phyloP scores from a whole-genome alignment of 1,140 invertebrate genomes.

The Harpegnathos saltator region DNA sequence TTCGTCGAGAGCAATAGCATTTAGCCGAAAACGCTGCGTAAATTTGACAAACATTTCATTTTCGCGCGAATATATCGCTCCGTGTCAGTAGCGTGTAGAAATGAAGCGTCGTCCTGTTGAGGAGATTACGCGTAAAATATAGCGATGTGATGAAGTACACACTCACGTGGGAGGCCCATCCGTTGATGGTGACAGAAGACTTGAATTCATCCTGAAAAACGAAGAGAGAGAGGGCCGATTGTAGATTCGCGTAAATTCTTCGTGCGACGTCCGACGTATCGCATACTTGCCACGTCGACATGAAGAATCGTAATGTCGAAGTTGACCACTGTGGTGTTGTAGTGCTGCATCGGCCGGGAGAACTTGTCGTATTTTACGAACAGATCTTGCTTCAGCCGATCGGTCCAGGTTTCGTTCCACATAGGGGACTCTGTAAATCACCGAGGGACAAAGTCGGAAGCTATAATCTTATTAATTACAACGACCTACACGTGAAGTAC shows the following conservation, averaged over 20 bases:
- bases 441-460: slow-evolving; percentile 19
- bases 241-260: not conserved
- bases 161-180: slow-evolving; percentile 87
- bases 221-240: slow-evolving; percentile 7
- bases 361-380: slow-evolving; percentile 88
- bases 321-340: slow-evolving; percentile 85
- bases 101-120: no score
- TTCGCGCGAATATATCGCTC: no score
- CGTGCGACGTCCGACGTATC: slow-evolving; percentile 9
- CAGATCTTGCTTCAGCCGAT: slow-evolving; percentile 87
- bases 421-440: slow-evolving; percentile 71
- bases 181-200: slow-evolving; percentile 86
- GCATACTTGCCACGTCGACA: slow-evolving; percentile 84
- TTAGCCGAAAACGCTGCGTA: no score
- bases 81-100: no score
- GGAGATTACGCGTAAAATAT: not conserved
- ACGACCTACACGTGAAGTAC: not conserved
- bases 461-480: slow-evolving; percentile 38
- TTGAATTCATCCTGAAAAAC: slow-evolving; percentile 85
- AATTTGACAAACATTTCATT: no score
- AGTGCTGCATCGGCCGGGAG: slow-evolving; percentile 86
- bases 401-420: slow-evolving; percentile 87
- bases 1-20: no score
- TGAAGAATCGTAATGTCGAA: slow-evolving; percentile 87
- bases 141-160: not conserved